Base-by-base conservation (phyloP, 2,113 vertebrate species). In the Pedionomus torquatus region DNA sequence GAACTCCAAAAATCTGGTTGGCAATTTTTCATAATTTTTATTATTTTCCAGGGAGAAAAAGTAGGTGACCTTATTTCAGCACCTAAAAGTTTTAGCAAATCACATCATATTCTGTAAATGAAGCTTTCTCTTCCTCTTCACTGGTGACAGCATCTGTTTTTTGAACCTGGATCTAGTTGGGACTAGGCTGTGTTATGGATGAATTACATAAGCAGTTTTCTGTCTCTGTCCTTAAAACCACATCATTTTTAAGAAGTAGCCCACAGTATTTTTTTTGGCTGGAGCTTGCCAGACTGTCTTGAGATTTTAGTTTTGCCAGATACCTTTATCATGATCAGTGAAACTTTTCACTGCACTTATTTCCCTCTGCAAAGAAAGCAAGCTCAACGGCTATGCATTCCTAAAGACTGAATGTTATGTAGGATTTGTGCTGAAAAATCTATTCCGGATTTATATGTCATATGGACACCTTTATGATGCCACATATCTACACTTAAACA, bases 31-130 rank as follows among this genome's bases (percentile, higher is more conserved):
- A 19, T 57, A 1, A 14, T 77, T 81, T 90, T 91, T 37, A 44
- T 76, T 61, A 3, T 68, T 52, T 55, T 69, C 24, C 39, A 66
- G 60, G 83, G 84, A 89, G n/a, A 24, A 87, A 78, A 89, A 69
- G 19, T 63, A 70, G 17, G 46, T 93, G 87, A 90, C 61, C 82
- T 95, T 90, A 57, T 84, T 97, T 92, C 75, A 79, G 35, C 44
- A 96, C 25, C 12, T 51, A 17, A 35, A 74, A 89, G 25, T 77
- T 95, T 87, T 58, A 9, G 11, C 13, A 55, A 70, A 54, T 28
- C 35, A 28, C 48, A 70, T 19, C 18, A 82, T 4, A 24, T 9
- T 65, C 44, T 64, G 39, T 57, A 81, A 96, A 60, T 41, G 80
- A 74, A 94, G 30, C 4, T 91, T 87, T 68, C 55, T 54, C 55